These are phyloP conservation scores for Stenoptilia bipunctidactyla DNA, from an alignment of 2,888 invertebrate genomes.

Conservation along the genomic window DNA sequence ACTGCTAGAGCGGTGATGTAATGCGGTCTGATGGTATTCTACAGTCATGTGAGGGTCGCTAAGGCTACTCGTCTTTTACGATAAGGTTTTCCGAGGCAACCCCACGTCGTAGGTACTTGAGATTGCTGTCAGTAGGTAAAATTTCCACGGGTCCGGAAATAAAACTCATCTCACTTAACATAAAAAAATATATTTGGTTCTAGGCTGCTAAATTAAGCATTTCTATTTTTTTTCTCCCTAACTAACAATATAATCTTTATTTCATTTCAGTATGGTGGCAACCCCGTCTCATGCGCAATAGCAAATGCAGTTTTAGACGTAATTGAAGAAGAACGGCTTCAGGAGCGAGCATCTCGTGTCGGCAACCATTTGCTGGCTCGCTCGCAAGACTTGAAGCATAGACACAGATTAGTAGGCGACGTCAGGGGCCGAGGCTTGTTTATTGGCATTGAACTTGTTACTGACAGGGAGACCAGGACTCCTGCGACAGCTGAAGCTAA, in stretches of 20 bases:
- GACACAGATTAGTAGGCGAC: constrained; percentile 87
- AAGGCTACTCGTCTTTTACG: no score
- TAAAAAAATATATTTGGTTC: no score
- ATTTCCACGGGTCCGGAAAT: no score
- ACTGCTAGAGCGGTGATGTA: no score
- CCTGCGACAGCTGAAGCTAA: constrained; percentile 89
- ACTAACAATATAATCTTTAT: not conserved
- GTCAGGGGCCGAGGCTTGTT: constrained; percentile 93
- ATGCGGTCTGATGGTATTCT: no score
- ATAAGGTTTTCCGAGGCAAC: no score
- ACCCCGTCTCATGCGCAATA: constrained; percentile 98
- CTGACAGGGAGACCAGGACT: constrained; percentile 77
- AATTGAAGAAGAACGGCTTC: constrained; percentile 88
- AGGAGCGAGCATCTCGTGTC: constrained; percentile 84
- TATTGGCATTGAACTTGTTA: constrained; percentile 94
- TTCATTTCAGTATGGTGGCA: constrained; percentile 90
- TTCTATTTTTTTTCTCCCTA: no score
- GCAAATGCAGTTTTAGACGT: constrained; percentile 95
- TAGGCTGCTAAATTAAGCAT: no score
- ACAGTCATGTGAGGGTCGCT: no score
- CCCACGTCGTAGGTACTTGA: no score
- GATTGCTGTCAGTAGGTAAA: no score
- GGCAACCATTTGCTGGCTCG: constrained; percentile 83
- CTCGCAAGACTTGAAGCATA: constrained; percentile 76
- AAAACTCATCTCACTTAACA: no score